Base-by-base conservation (phyloP, 2,113 vertebrate genomes). In the Oenanthe oenanthe region DNA sequence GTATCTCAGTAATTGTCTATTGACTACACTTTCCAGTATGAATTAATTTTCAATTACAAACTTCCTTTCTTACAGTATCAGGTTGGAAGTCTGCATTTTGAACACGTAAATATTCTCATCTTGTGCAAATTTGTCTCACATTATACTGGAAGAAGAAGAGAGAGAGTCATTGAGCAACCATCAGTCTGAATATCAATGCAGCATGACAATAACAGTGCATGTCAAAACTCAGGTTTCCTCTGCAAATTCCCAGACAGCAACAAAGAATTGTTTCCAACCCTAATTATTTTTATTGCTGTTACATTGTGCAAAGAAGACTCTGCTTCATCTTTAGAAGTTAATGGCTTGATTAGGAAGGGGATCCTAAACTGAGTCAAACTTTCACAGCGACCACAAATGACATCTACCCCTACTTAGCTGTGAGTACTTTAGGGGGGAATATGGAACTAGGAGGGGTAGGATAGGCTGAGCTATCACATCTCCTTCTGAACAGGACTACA, bases 11-110 rank as follows among this genome's bases (percentile, higher is more conserved):
- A 97, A 97, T 96, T 97, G 96, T 92, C 96, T 97, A 97, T 95
- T 97, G 97, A 97, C 93, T 96, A 82, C 76, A 80, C 73, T 91
- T 95, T 94, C 79, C 70, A 85, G 56, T 95, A 97, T 94, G 87
- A 97, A 97, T 97, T 97, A 97, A 97, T 97, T 97, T 96, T 96
- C 96, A 96, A 94, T 97, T 97, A 92, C 60, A 85, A 93, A 94
- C 90, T 90, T 92, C 51, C 81, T 88, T 87, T 70, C 58, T 82
- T 86, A 88, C 50, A 61, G 68, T 90, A 96, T 94, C 86, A 92
- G 71, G 71, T 47, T 83, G 68, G 68, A 89, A 85, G 75, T 87
- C 91, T 95, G 89, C 75, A 93, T 94, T 95, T 95, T 86, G 84
- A 91, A 91, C 91, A 89, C 12, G 6, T 89, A 95, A 76, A 54